Percentiles rank a stretch among this genome's conserved stretches.
These are phyloP conservation scores for Gymnobelideus leadbeateri DNA, from an alignment of 2,113 vertebrate genomes.

Conservation along the genomic window DNA sequence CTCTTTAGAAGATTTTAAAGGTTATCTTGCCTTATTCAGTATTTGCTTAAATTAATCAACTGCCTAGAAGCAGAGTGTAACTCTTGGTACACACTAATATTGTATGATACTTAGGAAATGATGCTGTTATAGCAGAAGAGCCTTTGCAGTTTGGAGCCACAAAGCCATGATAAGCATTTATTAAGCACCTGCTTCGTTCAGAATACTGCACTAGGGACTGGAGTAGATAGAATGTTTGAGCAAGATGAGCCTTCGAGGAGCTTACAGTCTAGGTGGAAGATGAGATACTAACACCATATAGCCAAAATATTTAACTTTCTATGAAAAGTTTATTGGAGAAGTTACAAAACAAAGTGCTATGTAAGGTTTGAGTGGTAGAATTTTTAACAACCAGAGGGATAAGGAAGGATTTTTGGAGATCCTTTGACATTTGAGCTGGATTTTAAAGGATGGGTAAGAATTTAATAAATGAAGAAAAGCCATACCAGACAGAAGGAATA, in stretches of 20 bases:
- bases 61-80: neutral
- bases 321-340: neutral
- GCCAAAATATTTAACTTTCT: neutral
- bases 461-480: neutral
- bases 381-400: neutral
- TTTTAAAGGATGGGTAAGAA: neutral
- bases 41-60: constrained; percentile 43
- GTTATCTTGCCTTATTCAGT: constrained; percentile 44
- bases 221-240: neutral
- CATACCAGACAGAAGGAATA: neutral
- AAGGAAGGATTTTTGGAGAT: neutral
- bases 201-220: neutral
- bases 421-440: neutral
- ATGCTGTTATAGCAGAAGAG: constrained; percentile 24
- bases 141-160: constrained; percentile 32
- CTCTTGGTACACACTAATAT: constrained; percentile 37
- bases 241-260: neutral
- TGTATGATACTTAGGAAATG: constrained; percentile 27
- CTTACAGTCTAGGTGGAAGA: neutral
- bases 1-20: constrained; percentile 16
- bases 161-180: neutral
- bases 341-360: neutral
- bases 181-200: neutral
- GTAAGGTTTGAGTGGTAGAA: neutral
- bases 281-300: neutral